These are phyloP conservation scores for Pteronotus mesoamericanus DNA, from an alignment of 2,797 vertebrate species.

Conservation along the genomic window DNA sequence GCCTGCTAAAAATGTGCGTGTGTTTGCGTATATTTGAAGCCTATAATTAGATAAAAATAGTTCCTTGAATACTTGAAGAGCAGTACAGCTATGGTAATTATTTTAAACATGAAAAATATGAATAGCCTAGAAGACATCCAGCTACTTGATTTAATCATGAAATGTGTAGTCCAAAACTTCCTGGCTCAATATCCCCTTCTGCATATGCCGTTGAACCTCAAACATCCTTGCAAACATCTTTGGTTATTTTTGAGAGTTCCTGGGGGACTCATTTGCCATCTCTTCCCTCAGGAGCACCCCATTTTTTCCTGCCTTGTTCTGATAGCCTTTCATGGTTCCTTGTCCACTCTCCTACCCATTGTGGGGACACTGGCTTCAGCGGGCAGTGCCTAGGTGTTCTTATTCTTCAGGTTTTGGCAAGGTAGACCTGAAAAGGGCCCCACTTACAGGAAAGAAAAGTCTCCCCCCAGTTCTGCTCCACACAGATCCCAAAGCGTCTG, in stretches of 20 bases:
- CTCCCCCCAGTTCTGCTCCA: neutral
- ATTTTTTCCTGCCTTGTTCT: neutral
- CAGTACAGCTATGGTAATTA: neutral
- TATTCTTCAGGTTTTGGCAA: neutral
- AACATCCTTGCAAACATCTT: neutral
- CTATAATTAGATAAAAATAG: neutral
- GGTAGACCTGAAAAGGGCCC: neutral
- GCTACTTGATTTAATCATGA: neutral
- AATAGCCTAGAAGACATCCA: neutral
- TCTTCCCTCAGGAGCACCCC: neutral
- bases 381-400: neutral
- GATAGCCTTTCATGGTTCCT: neutral
- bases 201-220: neutral
- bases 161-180: neutral
- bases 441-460: neutral
- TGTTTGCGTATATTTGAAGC: neutral
- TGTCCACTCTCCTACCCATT: neutral
- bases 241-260: neutral
- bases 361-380: neutral
- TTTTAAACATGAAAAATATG: slow-evolving; percentile 28
- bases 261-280: neutral
- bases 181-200: neutral
- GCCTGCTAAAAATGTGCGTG: neutral
- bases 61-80: neutral
- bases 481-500: neutral